Evolutionary conservation across 2,797 vertebrate genomes (phyloP).

Genomic region (Tadarida brasiliensis): DNA sequence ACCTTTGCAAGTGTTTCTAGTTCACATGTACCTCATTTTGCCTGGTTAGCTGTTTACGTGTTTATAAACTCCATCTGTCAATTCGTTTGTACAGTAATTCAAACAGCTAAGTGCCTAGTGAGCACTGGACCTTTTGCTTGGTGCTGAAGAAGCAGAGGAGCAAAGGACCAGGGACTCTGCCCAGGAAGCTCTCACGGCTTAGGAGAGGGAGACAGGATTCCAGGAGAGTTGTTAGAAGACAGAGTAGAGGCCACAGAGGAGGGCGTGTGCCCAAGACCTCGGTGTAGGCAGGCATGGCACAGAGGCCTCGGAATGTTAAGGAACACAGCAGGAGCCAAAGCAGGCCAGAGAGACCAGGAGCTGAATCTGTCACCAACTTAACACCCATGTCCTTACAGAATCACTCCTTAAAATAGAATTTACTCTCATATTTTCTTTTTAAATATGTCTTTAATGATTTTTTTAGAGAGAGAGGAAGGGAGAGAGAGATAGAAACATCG

Average conservation of each 20-base stretch:
- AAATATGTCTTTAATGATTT: too few relatives aligned
- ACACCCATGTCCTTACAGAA: not conserved
- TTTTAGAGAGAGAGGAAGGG: too few relatives aligned
- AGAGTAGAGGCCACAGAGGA: not conserved
- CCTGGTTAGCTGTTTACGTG: not conserved
- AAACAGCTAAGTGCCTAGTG: not conserved
- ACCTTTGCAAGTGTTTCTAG: not conserved
- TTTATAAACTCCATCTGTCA: not conserved
- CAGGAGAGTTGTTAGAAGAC: not conserved
- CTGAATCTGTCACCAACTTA: not conserved
- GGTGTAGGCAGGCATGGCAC: not conserved
- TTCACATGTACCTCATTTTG: not conserved
- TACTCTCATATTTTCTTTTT: not conserved
- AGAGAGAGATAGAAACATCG: too few relatives aligned
- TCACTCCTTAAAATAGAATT: not conserved
- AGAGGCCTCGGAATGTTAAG: not conserved
- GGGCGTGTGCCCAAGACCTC: not conserved
- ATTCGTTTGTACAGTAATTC: not conserved
- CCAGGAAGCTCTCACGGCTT: not conserved
- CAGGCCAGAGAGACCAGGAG: not conserved
- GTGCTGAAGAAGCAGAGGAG: not conserved
- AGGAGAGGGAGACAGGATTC: not conserved
- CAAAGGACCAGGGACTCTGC: not conserved
- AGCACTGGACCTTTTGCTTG: not conserved
- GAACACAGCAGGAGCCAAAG: conserved; percentile 38